Conservation (phyloP, 2,797 vertebrate species). For the Brotogeris chrysoptera region DNA sequence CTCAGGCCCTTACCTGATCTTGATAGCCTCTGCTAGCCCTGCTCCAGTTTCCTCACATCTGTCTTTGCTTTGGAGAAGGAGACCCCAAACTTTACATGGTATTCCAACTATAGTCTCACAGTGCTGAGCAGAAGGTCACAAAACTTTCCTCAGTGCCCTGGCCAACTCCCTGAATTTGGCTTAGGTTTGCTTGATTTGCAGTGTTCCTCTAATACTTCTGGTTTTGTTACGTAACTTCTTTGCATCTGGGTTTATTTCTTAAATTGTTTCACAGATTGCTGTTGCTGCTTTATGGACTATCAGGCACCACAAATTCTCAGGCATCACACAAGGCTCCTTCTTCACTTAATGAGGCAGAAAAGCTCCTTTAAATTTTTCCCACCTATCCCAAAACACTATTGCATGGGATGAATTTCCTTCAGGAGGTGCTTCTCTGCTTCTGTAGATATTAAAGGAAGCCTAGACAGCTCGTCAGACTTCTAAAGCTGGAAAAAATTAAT, state of each 20-base stretch:
- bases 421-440: background rate
- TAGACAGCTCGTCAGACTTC: background rate
- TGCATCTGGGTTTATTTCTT: background rate
- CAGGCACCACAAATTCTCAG: background rate
- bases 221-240: background rate
- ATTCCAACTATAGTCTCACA: background rate
- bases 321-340: background rate
- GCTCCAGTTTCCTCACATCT: background rate
- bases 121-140: background rate
- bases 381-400: background rate
- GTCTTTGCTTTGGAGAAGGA: background rate
- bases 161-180: background rate
- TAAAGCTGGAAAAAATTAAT: conserved; percentile 49
- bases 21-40: background rate
- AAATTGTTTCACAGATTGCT: background rate
- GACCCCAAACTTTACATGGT: background rate
- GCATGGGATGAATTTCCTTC: background rate
- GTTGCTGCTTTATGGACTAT: background rate
- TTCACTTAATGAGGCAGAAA: background rate
- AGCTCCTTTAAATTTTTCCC: background rate
- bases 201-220: background rate
- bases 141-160: background rate
- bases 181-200: background rate
- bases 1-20: background rate
- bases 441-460: background rate